Evolutionary conservation across 2,113 vertebrate genomes (phyloP), one percentile per base, ranked within the genome.

Genomic region (Brachyistius frenatus): DNA sequence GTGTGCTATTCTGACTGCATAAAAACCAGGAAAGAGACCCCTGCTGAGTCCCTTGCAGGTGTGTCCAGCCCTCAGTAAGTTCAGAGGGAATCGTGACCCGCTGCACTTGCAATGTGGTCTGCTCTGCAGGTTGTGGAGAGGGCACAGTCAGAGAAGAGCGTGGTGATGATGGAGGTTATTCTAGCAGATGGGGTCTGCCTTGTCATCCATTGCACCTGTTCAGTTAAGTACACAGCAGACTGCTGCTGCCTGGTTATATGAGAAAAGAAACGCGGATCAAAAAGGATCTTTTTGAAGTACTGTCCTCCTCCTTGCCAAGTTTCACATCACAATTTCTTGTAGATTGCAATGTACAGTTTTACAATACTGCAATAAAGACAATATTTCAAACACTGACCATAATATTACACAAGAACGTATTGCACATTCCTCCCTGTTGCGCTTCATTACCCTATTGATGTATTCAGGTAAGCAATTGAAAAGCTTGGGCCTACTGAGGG

Each of bases 401-500:
- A 36, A 66, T 65, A 3, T 30, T 39, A n/a, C 15, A 57, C 56
- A 60, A 14, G 13, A 36, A 50, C 16, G 30, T 33, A 62, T 33
- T 47, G 13, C 44, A 32, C 52, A 31, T 53, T 70, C 37, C 7
- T 67, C 44, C 7, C 41, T 3, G 13, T 39, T 72, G 30, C 8
- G 16, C 73, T 68, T 86, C 66, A 75, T 86, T 58, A 79, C 56
- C 13, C 56, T 65, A 44, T 37, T 62, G 46, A 75, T 30, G 31
- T 50, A 67, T 78, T 78, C 7, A 7, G 23, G n/a, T 75, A 62
- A 84, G 86, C 68, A 77, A 79, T 79, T 86, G 30, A 76, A 76
- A 58, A 52, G 53, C 57, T 78, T 30, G 2, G 14, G 66, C 44
- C 76, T 76, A 76, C 60, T 55, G 33, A 67, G 74, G 58, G 37